Percentiles rank a stretch among this genome's conserved stretches.
phyloP scores from a whole-genome alignment of 2,113 vertebrate genomes.

The Trachemys scripta region DNA sequence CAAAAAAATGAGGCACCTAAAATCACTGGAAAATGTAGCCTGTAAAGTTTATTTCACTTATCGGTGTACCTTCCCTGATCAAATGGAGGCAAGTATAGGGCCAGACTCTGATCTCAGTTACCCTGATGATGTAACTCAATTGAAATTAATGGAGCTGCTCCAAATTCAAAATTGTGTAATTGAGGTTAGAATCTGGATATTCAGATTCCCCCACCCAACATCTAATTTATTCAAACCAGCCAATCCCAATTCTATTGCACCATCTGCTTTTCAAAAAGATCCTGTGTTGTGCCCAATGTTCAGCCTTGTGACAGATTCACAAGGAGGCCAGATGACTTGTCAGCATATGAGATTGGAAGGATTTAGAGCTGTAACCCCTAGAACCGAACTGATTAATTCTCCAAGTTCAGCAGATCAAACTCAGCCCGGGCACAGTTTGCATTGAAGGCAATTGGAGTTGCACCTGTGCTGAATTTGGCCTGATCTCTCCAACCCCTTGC shows the following conservation, averaged over 20 bases:
- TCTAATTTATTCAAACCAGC: background rate
- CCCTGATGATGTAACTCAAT: background rate
- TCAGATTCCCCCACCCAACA: background rate
- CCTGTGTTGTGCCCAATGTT: background rate
- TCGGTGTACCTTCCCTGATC: accelerated
- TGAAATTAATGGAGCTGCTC: background rate
- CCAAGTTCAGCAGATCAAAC: conserved; percentile 43
- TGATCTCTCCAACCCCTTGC: background rate
- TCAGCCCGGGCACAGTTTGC: background rate
- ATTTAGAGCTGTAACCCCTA: conserved; percentile 11
- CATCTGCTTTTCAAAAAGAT: background rate
- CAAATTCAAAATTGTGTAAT: background rate
- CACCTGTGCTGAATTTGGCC: background rate
- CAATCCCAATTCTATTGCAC: accelerated
- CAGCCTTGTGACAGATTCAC: background rate
- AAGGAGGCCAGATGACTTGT: background rate
- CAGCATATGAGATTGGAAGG: background rate
- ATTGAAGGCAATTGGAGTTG: conserved; percentile 12
- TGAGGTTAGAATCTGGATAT: background rate
- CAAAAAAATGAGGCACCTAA: background rate
- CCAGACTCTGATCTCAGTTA: background rate
- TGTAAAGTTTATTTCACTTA: background rate
- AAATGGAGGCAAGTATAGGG: background rate
- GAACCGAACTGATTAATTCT: conserved; percentile 29
- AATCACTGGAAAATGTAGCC: background rate